Evolutionary conservation across 2,113 vertebrate species (phyloP).

Genomic region (Sterna hirundo): DNA sequence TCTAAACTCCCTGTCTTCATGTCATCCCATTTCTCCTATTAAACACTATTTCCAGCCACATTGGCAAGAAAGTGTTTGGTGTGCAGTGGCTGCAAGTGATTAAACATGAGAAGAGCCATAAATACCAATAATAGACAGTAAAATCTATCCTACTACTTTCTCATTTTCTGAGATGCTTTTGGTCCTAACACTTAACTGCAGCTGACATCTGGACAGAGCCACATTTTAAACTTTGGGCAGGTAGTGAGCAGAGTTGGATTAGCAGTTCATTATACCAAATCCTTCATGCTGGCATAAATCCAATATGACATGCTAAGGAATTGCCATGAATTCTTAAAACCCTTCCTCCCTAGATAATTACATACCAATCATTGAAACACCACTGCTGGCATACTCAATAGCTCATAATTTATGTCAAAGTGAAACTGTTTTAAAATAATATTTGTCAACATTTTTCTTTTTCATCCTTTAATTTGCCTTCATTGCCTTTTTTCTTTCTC

Average conservation of each 20-base stretch:
- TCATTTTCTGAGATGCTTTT: neutral
- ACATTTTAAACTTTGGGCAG: neutral
- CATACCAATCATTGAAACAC: neutral
- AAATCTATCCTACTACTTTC: neutral
- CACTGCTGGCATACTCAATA: neutral
- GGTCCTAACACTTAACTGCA: conserved; percentile 1
- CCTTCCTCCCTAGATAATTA: neutral
- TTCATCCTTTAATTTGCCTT: neutral
- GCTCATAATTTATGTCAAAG: neutral
- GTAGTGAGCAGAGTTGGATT: neutral
- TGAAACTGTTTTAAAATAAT: neutral
- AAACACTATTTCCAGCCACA: neutral
- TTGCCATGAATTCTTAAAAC: conserved; percentile 15
- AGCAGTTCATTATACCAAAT: conserved; percentile 48
- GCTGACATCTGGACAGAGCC: neutral
- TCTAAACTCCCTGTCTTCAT: neutral
- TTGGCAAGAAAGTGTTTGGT: neutral
- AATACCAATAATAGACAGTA: neutral
- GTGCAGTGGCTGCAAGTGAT: neutral
- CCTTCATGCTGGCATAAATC: conserved; percentile 1
- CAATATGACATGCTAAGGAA: neutral
- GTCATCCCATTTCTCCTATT: neutral
- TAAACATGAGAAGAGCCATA: neutral
- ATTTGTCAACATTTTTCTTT: conserved; percentile 21
- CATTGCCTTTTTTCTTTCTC: neutral